Evolutionary conservation across 2,888 invertebrate genomes (phyloP), one percentile per base, ranked within the genome.

Genomic region (Tenthredo mesomela): DNA sequence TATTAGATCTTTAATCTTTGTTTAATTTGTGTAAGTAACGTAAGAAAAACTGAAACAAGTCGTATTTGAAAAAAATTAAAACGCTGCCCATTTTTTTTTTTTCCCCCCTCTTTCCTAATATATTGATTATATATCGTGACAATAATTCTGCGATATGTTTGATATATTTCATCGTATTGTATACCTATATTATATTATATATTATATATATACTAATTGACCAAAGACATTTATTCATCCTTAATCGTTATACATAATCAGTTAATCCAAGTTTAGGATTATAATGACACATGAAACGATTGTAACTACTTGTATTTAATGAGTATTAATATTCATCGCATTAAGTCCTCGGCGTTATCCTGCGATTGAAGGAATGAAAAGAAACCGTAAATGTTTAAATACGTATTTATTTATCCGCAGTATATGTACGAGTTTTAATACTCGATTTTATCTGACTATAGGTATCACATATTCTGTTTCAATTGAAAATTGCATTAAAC

Each of bases 91-190:
- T 33, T 33, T 33, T 33, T 33, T 4, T 2, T 4, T 0, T 33
- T 33, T 29, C 29, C 29, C 37, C 37, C 2, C 37, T 7, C 1
- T 7, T 37, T 0, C 2, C 29, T 29, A 7, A 37, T 37, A 37
- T 37, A 37, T 37, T 7, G 10, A 37, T 71, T 37, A 71, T 71
- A 37, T 40, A 40, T 71, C 70, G 70, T 71, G 70, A 71, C 70
- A 71, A 71, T 71, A 71, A 71, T 71, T 71, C 40, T 37, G 70
- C 40, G 40, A 71, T 40, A 71, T 71, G 37, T 71, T 71, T 71
- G n/a, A 71, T 71, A 71, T 71, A 71, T 40, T 15, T 37, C 70
- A 37, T 71, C 33, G 70, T 58, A 58, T 58, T 61, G 61, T 61
- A 61, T 61, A 25, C 21, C 25, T 61, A 21, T 58, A 4, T 58